A percentile compares a stretch with the other conserved stretches of the same genome.
phyloP scores from a whole-genome alignment of 2,113 vertebrate genomes.

The Hoplias malabaricus region DNA sequence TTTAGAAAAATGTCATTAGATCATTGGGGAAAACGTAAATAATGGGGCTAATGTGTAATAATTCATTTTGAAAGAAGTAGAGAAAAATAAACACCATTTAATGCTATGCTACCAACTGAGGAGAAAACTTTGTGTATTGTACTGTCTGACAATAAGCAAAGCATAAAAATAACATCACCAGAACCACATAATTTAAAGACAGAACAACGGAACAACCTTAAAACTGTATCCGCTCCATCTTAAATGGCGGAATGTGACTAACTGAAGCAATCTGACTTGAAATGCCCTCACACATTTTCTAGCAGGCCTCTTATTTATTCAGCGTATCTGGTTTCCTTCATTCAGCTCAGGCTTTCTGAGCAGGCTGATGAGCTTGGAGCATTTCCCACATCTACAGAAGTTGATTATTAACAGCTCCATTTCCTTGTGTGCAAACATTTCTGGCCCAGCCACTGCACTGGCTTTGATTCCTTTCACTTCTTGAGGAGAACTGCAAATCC shows the following conservation, averaged over 20 bases:
- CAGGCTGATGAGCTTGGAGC: background rate
- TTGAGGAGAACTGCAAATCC: background rate
- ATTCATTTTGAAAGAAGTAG: too few relatives aligned
- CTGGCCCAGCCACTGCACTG: background rate
- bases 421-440: constrained; percentile 8
- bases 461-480: background rate
- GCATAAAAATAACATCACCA: too few relatives aligned
- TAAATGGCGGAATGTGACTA: background rate
- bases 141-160: too few relatives aligned
- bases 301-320: background rate
- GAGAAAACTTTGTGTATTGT: too few relatives aligned
- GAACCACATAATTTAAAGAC: too few relatives aligned
- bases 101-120: too few relatives aligned
- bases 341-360: background rate
- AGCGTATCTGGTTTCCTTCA: background rate
- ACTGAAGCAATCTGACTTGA: background rate
- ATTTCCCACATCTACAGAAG: background rate
- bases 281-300: background rate
- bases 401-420: constrained; percentile 8
- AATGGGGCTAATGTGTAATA: too few relatives aligned
- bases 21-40: too few relatives aligned
- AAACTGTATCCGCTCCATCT: too few relatives aligned
- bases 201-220: too few relatives aligned
- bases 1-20: too few relatives aligned
- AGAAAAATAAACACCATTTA: too few relatives aligned